phyloP scores from a whole-genome alignment of 2,797 vertebrate species.

The Neosalanx taihuensis region DNA sequence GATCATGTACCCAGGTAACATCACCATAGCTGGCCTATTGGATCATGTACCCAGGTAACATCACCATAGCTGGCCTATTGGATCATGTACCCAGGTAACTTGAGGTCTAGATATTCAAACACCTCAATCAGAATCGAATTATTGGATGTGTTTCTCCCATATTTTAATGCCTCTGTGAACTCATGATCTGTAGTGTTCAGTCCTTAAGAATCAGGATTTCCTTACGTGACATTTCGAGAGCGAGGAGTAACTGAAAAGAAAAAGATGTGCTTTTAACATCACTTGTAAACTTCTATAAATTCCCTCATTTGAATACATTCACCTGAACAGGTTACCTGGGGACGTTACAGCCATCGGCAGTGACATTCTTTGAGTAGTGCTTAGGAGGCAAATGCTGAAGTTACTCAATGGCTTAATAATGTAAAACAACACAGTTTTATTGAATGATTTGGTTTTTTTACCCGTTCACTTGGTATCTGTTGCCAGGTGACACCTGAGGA shows the following conservation, averaged over 20 bases:
- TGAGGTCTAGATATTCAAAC: background rate
- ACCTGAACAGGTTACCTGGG: conserved; percentile 65
- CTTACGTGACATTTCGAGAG: conserved; percentile 73
- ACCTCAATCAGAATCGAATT: background rate
- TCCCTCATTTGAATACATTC: background rate
- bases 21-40: too few relatives aligned
- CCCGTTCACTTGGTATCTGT: background rate
- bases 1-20: too few relatives aligned
- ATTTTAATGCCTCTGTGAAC: background rate
- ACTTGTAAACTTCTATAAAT: background rate
- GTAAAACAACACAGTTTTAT: background rate
- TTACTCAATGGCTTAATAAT: background rate
- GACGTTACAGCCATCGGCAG: conserved; percentile 84
- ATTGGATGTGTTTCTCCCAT: background rate
- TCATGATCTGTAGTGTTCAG: background rate
- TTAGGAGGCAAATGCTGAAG: background rate
- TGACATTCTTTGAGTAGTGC: conserved; percentile 74
- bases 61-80: too few relatives aligned
- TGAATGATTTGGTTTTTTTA: background rate
- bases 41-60: too few relatives aligned
- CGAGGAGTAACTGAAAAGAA: conserved; percentile 73
- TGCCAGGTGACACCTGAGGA: background rate
- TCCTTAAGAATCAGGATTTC: conserved; percentile 6
- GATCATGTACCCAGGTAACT: too few relatives aligned
- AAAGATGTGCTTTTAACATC: background rate